Base-by-base conservation (phyloP, 2,888 invertebrate species). In the Pyrrhia umbra region DNA sequence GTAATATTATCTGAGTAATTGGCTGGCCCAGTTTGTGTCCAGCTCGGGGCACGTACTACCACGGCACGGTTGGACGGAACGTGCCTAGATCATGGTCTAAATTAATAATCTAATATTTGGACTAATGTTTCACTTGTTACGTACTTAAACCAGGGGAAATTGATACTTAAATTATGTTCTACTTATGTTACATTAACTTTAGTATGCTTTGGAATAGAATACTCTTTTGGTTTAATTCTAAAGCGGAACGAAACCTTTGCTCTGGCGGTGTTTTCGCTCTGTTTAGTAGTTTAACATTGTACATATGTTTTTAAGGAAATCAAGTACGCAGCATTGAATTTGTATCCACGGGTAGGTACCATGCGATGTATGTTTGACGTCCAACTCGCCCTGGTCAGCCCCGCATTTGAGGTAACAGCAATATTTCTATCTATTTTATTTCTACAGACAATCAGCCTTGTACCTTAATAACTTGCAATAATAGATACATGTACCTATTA, bases 11-110 rank as follows among this genome's bases (percentile, higher is more conserved):
- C 84, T 78, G 75, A 80, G 81, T 88, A 87, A 88, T 90, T 85
- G 86, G 77, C 78, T 87, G 88, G 79, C 88, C 89, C 84, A 89
- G 88, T 90, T 91, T 78, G 75, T 79, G 78, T 78, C 66, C 68
- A 64, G 75, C 81, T 79, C 34, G 59, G 66, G 72, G 85, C 92
- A 92, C 92, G 92, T 92, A 89, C 73, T 64, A 69, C 80, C 75
- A 70, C 85, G 88, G 86, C 88, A 88, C 75, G 79, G 76, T 88
- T 86, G 77, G 65, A 55, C 40, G 42, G 80, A 87, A 92, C 91
- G 90, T 92, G 92, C 85, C 82, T 84, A 85, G 85, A 87, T 84
- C 85, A 83, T 68, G 75, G 75, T 75, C 79, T 77, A 65, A n/a
- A n/a, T n/a, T n/a, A n/a, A n/a, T n/a, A n/a, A n/a, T n/a, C 43